Conservation (phyloP, 2,113 vertebrate species). For the Myotis brandtii region DNA sequence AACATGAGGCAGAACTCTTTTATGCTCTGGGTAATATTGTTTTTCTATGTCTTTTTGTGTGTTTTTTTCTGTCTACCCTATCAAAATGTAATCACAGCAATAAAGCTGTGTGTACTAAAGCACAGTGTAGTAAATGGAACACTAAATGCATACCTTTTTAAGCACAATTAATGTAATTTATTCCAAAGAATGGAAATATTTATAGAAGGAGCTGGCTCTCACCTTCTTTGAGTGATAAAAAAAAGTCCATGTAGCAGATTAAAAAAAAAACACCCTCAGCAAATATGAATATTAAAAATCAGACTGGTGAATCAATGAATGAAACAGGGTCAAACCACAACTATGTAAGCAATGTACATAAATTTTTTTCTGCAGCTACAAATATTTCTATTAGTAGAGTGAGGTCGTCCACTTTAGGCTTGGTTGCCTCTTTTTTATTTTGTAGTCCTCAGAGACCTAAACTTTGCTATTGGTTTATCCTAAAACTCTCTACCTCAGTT, state of each 20-base stretch:
- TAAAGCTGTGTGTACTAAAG: not conserved
- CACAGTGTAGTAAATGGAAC: not conserved
- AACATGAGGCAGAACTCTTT: not conserved
- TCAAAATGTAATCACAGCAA: not conserved
- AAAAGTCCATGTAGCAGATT: not conserved
- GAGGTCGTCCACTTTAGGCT: not conserved
- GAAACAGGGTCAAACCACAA: not conserved
- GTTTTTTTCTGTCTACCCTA: not conserved
- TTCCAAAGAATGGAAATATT: constrained; percentile 7
- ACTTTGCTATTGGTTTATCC: not conserved
- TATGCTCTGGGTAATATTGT: not conserved
- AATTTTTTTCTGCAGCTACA: constrained; percentile 14
- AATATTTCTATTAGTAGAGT: not conserved
- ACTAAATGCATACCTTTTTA: not conserved
- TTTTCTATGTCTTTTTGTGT: not conserved
- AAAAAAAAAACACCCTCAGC: not conserved
- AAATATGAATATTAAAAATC: not conserved
- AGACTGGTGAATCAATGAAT: not conserved
- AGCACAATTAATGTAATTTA: not conserved
- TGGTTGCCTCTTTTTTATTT: not conserved
- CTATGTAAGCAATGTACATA: not conserved
- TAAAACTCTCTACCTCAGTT: not conserved
- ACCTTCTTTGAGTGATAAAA: not conserved
- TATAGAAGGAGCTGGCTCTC: not conserved
- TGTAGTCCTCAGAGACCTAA: not conserved